Base-by-base conservation (phyloP, 1,140 invertebrate species). In the Thereuonema tuberculata region DNA sequence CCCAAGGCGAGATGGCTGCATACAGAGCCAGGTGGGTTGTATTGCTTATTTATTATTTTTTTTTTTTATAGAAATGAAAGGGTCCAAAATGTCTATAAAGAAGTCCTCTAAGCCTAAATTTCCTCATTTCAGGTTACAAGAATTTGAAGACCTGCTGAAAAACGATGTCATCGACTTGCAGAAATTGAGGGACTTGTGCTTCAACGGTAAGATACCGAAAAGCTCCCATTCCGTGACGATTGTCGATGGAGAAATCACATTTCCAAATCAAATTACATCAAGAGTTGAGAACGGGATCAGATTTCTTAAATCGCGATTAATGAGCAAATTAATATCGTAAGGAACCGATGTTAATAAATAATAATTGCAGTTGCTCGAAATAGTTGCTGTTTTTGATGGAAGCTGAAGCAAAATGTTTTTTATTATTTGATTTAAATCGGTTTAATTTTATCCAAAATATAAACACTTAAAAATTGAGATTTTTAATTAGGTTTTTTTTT, bases 91-190 rank as follows among this genome's bases (percentile, higher is more conserved):
- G 9, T n/a, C 37, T 9, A 12, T 9, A 52, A 52, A 52, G 9
- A 52, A 25, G 20, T 21, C 20, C 9, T 52, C 5, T 56, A 37
- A 23, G 5, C 25, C 37, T n/a, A n/a, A n/a, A n/a, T n/a, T n/a
- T n/a, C n/a, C n/a, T n/a, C n/a, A n/a, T 61, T 64, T 14, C 55
- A 66, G 65, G 54, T 47, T 67, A 26, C 60, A 58, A 26, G 61
- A 63, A 54, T 64, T 65, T 82, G 56, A 67, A 31, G 60, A 60
- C 5, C 5, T 61, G 1, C 71, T 89, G 2, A 72, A 77, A 9
- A 69, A 78, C 60, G 84, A 88, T 61, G 74, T 82, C 53, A 82
- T 91, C 64, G 79, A 88, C 68, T 69, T 86, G 15, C 69, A 72
- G 43, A 71, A 76, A 63, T 70, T 91, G 1, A 80, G 79, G 65